Evolutionary conservation across 2,888 invertebrate genomes (phyloP), one percentile per base, ranked within the genome.

Genomic region (Ormyrus nitidulus): DNA sequence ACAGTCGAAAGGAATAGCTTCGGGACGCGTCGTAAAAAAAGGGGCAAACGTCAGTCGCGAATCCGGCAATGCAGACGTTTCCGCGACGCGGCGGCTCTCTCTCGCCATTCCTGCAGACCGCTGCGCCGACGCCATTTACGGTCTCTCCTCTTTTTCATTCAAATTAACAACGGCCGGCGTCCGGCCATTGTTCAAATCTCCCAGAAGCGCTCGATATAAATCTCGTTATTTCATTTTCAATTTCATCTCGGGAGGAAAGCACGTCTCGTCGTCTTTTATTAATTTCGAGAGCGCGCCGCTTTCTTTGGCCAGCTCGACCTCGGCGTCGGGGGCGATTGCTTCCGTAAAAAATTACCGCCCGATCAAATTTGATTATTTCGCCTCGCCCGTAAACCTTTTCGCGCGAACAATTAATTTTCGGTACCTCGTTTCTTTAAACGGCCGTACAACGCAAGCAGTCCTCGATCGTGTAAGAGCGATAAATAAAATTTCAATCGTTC

Each of bases 401-500:
- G 4, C 34, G 4, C 4, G 34, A 34, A 0, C 34, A 34, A 53
- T 53, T 56, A 56, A 56, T 56, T 11, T 56, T n/a, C 56, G 11
- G 2, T 5, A 5, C 8, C 8, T 53, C 0, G n/a, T 56, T 56
- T 56, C 10, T n/a, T 8, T n/a, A 56, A 56, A 56, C 53, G 8
- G 2, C 6, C 53, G 11, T 53, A 11, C 5, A 6, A 11, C 11
- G 11, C 8, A 5, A 53, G 11, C 53, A 2, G 10, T 53, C 53
- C 9, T 34, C 8, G 2, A 6, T 19, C 9, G n/a, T 6, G 58
- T 5, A n/a, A 75, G 66, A 49, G 8, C 46, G 44, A 71, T 66
- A 76, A 64, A 73, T 73, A 76, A 81, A 81, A 77, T 74, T 62
- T 69, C 77, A 71, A 75, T 65, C 74, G 56, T 44, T 79, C 65